These are phyloP conservation scores for Druon quercuslanigerum DNA, from an alignment of 1,140 invertebrate species.

Conservation along the genomic window DNA sequence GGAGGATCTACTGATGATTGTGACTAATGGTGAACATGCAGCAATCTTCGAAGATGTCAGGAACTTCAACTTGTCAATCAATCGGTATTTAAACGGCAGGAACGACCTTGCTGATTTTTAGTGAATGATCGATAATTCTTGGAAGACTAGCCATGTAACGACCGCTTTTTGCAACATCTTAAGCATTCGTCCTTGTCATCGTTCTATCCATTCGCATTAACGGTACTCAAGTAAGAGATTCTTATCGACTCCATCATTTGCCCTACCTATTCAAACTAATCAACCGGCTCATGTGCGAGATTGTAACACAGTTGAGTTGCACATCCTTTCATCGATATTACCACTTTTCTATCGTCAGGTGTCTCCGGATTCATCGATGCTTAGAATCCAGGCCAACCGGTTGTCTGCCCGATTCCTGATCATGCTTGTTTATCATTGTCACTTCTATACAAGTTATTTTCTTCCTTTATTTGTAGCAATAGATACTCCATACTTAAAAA, in stretches of 20 bases:
- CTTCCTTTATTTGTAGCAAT: no score
- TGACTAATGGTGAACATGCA: conserved; percentile 22
- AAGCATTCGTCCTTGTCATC: conserved; percentile 21
- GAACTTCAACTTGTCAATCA: conserved; percentile 11
- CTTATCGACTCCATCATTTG: conserved; percentile 7
- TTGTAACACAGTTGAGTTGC: background rate
- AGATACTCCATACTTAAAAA: no score
- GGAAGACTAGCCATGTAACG: conserved; percentile 11
- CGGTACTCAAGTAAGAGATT: background rate
- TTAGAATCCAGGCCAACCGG: conserved; percentile 8
- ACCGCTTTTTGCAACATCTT: conserved; percentile 1
- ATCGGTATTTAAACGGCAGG: background rate
- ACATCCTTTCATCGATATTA: conserved; percentile 12
- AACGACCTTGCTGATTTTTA: conserved; percentile 5
- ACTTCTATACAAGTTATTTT: background rate
- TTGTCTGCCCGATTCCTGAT: background rate
- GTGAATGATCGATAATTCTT: conserved; percentile 5
- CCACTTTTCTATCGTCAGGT: background rate
- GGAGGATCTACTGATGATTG: background rate
- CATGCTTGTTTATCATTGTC: conserved; percentile 6
- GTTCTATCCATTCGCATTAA: background rate
- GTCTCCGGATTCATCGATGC: conserved; percentile 2
- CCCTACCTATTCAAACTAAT: conserved; percentile 21
- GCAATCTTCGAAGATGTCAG: background rate
- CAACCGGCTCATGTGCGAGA: conserved; percentile 7